These are phyloP conservation scores for Blomia tropicalis DNA, from an alignment of 2,888 invertebrate species.

Conservation along the genomic window DNA sequence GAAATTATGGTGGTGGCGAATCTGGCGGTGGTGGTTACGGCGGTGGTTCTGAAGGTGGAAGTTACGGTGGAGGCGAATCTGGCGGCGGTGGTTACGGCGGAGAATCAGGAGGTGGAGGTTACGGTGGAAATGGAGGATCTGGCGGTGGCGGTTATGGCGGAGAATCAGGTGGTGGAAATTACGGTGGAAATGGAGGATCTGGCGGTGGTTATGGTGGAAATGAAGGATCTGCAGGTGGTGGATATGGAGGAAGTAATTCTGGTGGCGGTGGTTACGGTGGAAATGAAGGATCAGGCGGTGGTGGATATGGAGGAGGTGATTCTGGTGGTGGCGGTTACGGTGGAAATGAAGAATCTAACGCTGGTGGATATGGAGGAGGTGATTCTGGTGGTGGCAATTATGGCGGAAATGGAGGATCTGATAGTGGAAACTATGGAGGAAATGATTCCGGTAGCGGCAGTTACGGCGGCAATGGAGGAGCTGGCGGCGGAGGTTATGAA, in stretches of 20 bases:
- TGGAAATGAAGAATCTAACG: slow-evolving; percentile 22
- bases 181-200: background rate
- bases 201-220: background rate
- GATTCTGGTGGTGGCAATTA: background rate
- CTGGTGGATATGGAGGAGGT: slow-evolving; percentile 21
- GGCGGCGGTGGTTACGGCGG: slow-evolving; percentile 18
- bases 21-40: background rate
- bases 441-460: slow-evolving; percentile 30
- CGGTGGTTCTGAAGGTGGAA: background rate
- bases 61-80: background rate
- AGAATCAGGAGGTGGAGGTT: slow-evolving; percentile 11
- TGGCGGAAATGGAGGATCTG: background rate
- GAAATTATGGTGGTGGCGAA: background rate
- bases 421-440: background rate
- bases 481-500: slow-evolving; percentile 14
- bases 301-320: slow-evolving; percentile 19
- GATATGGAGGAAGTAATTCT: background rate
- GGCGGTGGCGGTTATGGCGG: background rate
- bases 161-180: background rate
- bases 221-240: slow-evolving; percentile 3
- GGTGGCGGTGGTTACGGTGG: slow-evolving; percentile 21
- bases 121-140: background rate
- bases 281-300: slow-evolving; percentile 19
- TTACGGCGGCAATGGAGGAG: background rate
- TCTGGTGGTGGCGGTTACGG: background rate